Conservation (phyloP, 2,113 vertebrate species). For the Triplophysa rosa region DNA sequence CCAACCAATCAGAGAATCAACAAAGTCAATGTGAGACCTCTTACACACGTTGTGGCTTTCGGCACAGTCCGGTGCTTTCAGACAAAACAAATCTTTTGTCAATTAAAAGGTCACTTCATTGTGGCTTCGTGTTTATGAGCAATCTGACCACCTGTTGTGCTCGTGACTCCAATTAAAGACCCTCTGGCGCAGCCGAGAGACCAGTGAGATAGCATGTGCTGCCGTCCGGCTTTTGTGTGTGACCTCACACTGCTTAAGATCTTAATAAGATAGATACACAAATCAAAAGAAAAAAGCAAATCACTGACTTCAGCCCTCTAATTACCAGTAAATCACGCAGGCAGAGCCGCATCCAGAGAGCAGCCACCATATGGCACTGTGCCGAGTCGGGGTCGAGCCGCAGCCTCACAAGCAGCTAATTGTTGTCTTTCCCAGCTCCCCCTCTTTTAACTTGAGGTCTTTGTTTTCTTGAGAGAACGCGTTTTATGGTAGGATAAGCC, state of each 20-base stretch:
- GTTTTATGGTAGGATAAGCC: conserved; percentile 65
- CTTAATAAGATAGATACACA: conserved; percentile 62
- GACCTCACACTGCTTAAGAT: conserved; percentile 47
- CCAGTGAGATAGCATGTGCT: conserved; percentile 40
- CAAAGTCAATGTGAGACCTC: no score
- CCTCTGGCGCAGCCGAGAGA: conserved; percentile 11
- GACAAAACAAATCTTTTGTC: background rate
- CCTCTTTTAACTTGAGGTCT: conserved; percentile 50
- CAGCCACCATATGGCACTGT: conserved; percentile 71
- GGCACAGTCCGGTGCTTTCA: background rate
- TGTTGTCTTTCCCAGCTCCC: conserved; percentile 62
- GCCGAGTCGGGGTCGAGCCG: conserved; percentile 59
- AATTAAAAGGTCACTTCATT: conserved; percentile 19
- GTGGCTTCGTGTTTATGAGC: background rate
- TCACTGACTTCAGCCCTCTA: conserved; percentile 57
- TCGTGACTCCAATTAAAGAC: background rate
- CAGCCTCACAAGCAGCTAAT: conserved; percentile 63
- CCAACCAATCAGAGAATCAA: background rate
- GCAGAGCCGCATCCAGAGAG: conserved; percentile 57
- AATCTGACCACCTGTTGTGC: conserved; percentile 23
- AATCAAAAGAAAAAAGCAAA: conserved; percentile 60
- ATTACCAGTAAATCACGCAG: conserved; percentile 62
- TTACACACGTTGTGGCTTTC: background rate
- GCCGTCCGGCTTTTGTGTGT: conserved; percentile 49
- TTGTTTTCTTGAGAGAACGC: conserved; percentile 53